Percentiles rank a stretch among this genome's conserved stretches.
Evolutionary conservation across 2,113 vertebrate genomes (phyloP).

Genomic region (Benitochromis conjunctus): DNA sequence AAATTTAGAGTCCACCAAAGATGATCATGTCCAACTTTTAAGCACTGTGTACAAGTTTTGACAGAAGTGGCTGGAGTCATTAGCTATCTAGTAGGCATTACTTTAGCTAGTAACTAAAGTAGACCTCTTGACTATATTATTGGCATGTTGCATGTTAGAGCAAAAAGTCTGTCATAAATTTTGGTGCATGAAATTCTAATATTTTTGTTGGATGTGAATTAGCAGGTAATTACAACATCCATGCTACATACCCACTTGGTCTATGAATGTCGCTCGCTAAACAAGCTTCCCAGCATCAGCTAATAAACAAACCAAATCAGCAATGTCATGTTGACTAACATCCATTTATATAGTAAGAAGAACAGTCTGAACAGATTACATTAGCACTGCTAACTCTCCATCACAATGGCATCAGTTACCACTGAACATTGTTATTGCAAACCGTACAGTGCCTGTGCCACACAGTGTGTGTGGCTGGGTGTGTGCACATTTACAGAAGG

Average conservation of each 20-base stretch:
- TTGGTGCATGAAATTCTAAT: not conserved
- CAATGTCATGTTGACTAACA: not conserved
- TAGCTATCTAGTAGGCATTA: not conserved
- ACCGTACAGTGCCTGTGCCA: not conserved
- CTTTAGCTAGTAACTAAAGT: not conserved
- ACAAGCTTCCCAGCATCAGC: not conserved
- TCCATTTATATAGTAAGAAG: not conserved
- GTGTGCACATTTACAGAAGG: not conserved
- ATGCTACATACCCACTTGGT: not conserved
- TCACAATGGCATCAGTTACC: not conserved
- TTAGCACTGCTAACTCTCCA: not conserved
- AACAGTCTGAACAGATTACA: not conserved
- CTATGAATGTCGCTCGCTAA: not conserved
- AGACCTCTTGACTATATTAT: too few relatives aligned
- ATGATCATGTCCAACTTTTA: not conserved
- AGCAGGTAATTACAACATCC: not conserved
- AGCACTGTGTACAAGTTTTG: not conserved
- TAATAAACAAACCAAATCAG: not conserved
- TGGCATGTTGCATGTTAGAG: too few relatives aligned
- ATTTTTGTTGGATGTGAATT: rapidly evolving
- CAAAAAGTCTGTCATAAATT: too few relatives aligned
- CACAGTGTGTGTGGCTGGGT: not conserved
- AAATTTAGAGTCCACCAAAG: not conserved
- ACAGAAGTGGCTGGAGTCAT: not conserved
- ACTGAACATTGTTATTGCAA: not conserved